Conservation (phyloP, 1,140 invertebrate genomes). For the Drosophila triauraria region DNA sequence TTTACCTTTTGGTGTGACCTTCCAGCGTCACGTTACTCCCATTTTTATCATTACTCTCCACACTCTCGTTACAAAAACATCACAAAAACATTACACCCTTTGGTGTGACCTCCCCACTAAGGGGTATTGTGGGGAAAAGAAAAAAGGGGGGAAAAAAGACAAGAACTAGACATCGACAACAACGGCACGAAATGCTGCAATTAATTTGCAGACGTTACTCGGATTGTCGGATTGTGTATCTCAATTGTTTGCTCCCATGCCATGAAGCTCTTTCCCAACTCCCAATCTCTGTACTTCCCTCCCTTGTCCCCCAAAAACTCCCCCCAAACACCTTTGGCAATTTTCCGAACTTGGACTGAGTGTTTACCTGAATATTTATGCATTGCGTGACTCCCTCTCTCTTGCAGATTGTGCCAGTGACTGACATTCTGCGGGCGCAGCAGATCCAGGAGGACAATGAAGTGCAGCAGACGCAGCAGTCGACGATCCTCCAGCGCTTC, state of each 20-base stretch:
- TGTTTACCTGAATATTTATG: constrained; percentile 35
- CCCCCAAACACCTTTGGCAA: not conserved
- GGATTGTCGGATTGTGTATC: constrained; percentile 53
- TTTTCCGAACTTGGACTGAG: not conserved
- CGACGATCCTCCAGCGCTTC: constrained; percentile 62
- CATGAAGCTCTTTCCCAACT: constrained; percentile 6
- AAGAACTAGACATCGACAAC: constrained; percentile 43
- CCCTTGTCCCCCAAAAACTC: not conserved
- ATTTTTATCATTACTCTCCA: too few relatives aligned
- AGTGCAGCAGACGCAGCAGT: constrained; percentile 62
- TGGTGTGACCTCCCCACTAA: not conserved
- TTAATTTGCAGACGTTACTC: constrained; percentile 64
- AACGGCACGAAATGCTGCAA: constrained; percentile 70
- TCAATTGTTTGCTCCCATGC: constrained; percentile 50
- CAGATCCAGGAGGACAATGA: constrained; percentile 74
- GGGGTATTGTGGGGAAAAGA: constrained; percentile 11
- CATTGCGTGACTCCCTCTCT: constrained; percentile 36
- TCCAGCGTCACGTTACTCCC: too few relatives aligned
- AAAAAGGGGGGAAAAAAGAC: constrained; percentile 4
- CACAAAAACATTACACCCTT: constrained; percentile 1
- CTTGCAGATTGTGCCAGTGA: constrained; percentile 80
- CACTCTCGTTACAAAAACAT: not conserved
- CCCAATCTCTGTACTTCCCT: not conserved
- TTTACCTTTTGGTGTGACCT: too few relatives aligned
- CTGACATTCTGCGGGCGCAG: constrained; percentile 78